Percentiles rank a stretch among this genome's conserved stretches.
Evolutionary conservation across 2,113 vertebrate species (phyloP).

Genomic region (Emydocephalus ijimae): DNA sequence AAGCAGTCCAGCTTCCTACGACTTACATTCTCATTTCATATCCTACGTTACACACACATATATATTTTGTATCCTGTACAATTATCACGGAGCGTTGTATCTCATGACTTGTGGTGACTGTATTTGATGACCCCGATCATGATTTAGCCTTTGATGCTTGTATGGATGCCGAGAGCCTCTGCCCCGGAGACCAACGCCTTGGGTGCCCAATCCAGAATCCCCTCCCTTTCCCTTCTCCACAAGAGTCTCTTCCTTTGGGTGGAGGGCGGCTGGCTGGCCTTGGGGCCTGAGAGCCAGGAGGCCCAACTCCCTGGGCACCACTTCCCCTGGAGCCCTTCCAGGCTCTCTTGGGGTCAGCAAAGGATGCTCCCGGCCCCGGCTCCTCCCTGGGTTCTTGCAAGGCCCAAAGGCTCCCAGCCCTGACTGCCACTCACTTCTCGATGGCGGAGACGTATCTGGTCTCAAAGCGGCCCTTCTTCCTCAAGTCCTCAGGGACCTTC

Average conservation of each 20-base stretch:
- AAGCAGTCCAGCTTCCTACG: not conserved
- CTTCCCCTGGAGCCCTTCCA: not conserved
- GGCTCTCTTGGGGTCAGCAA: not conserved
- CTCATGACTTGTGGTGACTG: not conserved
- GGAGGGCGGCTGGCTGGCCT: not conserved
- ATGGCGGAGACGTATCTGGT: slow-evolving; percentile 86
- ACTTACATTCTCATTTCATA: not conserved
- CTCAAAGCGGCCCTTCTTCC: slow-evolving; percentile 81
- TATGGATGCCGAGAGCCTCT: not conserved
- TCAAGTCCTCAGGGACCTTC: slow-evolving; percentile 75
- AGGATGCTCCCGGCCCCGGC: no score
- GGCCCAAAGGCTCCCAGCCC: not conserved
- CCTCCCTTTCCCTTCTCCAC: not conserved
- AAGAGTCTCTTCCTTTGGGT: no score
- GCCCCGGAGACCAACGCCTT: not conserved
- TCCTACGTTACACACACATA: not conserved
- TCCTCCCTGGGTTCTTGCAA: not conserved
- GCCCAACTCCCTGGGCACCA: not conserved
- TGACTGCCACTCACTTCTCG: slow-evolving; percentile 74
- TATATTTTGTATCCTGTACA: not conserved
- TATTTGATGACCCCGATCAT: not conserved
- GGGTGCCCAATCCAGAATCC: not conserved
- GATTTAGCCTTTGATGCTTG: not conserved
- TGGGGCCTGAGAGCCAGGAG: not conserved
- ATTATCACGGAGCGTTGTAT: not conserved